phyloP scores from a whole-genome alignment of 2,113 vertebrate species.

The Sialia sialis region DNA sequence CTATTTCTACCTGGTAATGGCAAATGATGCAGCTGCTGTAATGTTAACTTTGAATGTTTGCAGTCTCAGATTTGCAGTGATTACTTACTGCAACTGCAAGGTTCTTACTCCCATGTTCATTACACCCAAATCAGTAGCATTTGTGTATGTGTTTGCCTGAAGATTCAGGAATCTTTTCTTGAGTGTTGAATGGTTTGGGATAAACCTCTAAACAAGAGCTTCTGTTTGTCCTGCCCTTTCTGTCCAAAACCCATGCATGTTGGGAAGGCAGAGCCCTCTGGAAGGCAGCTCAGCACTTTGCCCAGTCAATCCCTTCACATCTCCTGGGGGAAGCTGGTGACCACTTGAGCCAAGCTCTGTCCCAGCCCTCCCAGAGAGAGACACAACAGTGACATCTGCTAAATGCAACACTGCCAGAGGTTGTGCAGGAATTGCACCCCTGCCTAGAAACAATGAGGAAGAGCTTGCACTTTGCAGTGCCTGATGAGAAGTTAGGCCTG shows the following conservation, averaged over 20 bases:
- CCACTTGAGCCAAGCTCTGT: background rate
- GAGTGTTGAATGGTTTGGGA: background rate
- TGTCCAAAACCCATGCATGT: background rate
- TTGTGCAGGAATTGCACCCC: background rate
- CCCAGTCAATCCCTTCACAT: background rate
- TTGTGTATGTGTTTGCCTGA: background rate
- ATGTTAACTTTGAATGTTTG: background rate
- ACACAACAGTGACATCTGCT: rapidly evolving
- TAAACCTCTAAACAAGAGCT: background rate
- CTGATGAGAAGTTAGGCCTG: background rate
- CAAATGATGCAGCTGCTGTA: background rate
- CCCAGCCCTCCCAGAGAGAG: background rate
- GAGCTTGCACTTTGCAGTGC: background rate
- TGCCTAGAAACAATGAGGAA: background rate
- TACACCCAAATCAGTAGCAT: background rate
- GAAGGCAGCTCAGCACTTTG: background rate
- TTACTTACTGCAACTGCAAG: background rate
- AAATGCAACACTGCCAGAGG: rapidly evolving
- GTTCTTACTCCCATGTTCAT: background rate
- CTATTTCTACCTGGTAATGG: background rate
- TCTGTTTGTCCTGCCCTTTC: background rate
- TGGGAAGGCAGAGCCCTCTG: background rate
- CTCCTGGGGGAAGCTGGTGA: background rate
- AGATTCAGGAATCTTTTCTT: background rate
- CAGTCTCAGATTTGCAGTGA: background rate